Evolutionary conservation across 2,113 vertebrate species (phyloP), one percentile per base, ranked within the genome.

Genomic region (Zosterops hypoxanthus): DNA sequence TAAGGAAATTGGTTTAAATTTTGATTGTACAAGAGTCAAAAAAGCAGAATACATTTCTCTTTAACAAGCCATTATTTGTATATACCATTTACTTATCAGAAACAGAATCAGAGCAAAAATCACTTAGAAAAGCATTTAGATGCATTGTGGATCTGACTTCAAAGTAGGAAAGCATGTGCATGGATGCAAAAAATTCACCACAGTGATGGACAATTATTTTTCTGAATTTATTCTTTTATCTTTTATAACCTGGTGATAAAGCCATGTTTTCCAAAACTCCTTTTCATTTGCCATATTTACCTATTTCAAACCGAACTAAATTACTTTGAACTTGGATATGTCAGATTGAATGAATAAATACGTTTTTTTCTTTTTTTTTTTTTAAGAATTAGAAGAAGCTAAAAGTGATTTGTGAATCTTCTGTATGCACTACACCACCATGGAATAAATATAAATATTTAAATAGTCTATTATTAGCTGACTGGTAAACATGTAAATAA

Each of bases 381-480:
- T 31, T 4, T 3, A 56, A 66, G 25, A 34, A 52, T 31, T 65
- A 46, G 47, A 83, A 56, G 23, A 29, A 61, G 8, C 2, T 41
- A 47, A 49, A 76, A 73, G n/a, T 81, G 0, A 21, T 59, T 26
- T 68, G 26, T 83, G 25, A 44, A 46, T 52, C 8, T 84, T 88
- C 36, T 61, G 21, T 59, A 70, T 81, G 18, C 39, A 42, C 76
- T 61, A 81, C n/a, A 64, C 8, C 14, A 36, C 14, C 18, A 44
- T 33, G 44, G 63, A 52, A 60, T 91, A 78, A 41, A 69, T 76
- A 73, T 39, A 53, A 92, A 88, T 95, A 94, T 95, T 94, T 80
- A 90, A 94, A 68, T 88, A 75, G 34, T 86, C 36, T 85, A 44
- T 87, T 55, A 76, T 92, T 88, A 93, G 91, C n/a, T 59, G 42